Percentiles rank a stretch among this genome's conserved stretches.
Evolutionary conservation across 2,888 invertebrate genomes (phyloP).

Genomic region (Euzophera pinguis): DNA sequence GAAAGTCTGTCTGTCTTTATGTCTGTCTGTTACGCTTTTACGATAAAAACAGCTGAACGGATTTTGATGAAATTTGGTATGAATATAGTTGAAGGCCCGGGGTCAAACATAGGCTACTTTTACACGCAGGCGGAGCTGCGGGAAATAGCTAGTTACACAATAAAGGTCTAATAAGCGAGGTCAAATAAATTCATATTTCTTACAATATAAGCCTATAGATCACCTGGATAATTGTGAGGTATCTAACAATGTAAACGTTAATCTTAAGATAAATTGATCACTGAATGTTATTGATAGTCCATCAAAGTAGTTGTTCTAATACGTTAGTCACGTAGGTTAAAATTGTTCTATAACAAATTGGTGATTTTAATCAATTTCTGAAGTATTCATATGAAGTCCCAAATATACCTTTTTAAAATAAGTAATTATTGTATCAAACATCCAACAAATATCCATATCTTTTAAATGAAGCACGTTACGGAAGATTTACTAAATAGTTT

Average conservation of each 20-base stretch:
- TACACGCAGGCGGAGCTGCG: too few relatives aligned
- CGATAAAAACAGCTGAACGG: too few relatives aligned
- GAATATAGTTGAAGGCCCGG: too few relatives aligned
- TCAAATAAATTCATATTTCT: not conserved
- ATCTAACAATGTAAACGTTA: conserved; percentile 61
- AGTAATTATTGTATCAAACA: too few relatives aligned
- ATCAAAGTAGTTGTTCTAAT: conserved; percentile 58
- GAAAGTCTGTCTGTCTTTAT: too few relatives aligned
- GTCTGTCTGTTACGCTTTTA: too few relatives aligned
- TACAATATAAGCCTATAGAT: conserved; percentile 25
- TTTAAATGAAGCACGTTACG: too few relatives aligned
- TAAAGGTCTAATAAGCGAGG: not conserved
- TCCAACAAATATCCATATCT: too few relatives aligned
- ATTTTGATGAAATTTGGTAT: too few relatives aligned
- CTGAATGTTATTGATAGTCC: conserved; percentile 58
- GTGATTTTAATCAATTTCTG: conserved; percentile 42
- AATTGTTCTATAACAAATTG: conserved; percentile 47
- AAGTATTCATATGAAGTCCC: conserved; percentile 25
- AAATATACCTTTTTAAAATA: not conserved
- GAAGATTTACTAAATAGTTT: too few relatives aligned
- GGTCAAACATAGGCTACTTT: too few relatives aligned
- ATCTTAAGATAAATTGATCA: conserved; percentile 61
- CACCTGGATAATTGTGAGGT: conserved; percentile 50
- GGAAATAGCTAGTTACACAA: too few relatives aligned
- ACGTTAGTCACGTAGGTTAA: conserved; percentile 49